phyloP scores from a whole-genome alignment of 2,113 vertebrate species.

The Hippopotamus amphibius region DNA sequence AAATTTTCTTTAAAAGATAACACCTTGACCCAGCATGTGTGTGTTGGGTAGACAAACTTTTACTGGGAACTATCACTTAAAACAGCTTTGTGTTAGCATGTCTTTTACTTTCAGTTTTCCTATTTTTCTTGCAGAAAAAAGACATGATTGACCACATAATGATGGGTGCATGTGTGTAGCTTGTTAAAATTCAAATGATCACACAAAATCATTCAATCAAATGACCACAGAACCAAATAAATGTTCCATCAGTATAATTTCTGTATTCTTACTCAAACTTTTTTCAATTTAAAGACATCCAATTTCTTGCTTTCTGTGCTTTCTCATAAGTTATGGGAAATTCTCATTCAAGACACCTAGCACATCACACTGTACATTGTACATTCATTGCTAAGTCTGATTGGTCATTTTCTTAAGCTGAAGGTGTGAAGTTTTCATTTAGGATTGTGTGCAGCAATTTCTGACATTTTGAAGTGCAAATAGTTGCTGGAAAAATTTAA shows the following conservation, averaged over 20 bases:
- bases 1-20: background rate
- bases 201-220: slow-evolving; percentile 14
- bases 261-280: slow-evolving; percentile 3
- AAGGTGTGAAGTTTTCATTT: background rate
- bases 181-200: background rate
- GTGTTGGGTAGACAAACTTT: background rate
- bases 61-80: background rate
- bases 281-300: slow-evolving; percentile 35
- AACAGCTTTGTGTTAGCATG: background rate
- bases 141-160: background rate
- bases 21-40: background rate
- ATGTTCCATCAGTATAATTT: background rate
- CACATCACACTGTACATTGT: background rate
- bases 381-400: background rate
- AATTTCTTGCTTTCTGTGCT: background rate
- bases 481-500: slow-evolving; percentile 23
- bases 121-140: background rate
- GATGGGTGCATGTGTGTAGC: background rate
- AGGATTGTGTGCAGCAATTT: background rate
- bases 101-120: background rate
- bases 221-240: slow-evolving; percentile 32
- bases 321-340: slow-evolving; percentile 1
- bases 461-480: slow-evolving; percentile 50
- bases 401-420: slow-evolving; percentile 18
- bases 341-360: background rate